Evolutionary conservation across 2,797 vertebrate genomes (phyloP).

Genomic region (Tokudaia muenninki): DNA sequence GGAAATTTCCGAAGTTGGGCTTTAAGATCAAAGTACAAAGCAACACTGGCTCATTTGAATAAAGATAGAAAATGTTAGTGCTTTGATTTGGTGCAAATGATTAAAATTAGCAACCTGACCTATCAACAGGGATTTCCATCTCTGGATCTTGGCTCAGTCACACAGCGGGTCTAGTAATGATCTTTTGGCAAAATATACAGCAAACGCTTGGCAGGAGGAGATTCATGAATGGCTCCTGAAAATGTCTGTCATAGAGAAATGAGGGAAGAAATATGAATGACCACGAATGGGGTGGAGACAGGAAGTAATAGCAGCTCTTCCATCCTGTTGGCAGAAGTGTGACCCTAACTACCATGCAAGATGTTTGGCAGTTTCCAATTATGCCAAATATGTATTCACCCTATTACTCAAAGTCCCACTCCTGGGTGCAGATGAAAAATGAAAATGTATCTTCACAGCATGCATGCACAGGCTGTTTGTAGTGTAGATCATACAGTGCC

Average conservation of each 20-base stretch:
- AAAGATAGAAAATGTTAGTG: background rate
- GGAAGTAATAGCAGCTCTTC: background rate
- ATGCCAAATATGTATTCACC: background rate
- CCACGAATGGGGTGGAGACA: background rate
- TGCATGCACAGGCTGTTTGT: background rate
- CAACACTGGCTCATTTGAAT: background rate
- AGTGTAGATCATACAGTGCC: background rate
- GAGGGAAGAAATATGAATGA: background rate
- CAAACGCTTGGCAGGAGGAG: background rate
- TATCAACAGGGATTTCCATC: background rate
- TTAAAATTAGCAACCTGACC: background rate
- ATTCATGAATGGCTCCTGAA: background rate
- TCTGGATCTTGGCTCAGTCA: background rate
- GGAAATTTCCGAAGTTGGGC: background rate
- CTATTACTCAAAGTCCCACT: background rate
- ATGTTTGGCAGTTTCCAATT: background rate
- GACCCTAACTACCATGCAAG: background rate
- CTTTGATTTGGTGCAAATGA: background rate
- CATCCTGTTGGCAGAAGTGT: background rate
- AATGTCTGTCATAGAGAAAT: background rate
- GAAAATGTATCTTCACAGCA: background rate
- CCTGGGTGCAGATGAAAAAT: background rate
- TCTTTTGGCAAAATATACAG: background rate
- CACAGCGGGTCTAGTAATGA: background rate
- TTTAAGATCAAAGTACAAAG: background rate